Percentiles rank a stretch among this genome's conserved stretches.
Evolutionary conservation across 1,140 invertebrate genomes (phyloP).

Genomic region (Pachypeltis micranthus): DNA sequence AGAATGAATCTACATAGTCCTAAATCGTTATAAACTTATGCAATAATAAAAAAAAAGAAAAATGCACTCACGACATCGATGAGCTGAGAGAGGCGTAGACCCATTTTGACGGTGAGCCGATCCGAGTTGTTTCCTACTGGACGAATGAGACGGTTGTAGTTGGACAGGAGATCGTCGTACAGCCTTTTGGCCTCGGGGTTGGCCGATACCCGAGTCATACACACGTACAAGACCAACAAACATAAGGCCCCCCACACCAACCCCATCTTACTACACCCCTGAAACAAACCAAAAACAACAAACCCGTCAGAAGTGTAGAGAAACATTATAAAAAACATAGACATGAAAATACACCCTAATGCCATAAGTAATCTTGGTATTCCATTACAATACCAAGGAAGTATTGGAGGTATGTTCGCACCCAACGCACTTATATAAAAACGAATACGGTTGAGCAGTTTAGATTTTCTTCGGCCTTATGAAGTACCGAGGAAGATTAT

Average conservation of each 20-base stretch:
- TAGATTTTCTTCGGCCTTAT: too few relatives aligned
- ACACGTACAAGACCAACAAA: slow-evolving; percentile 14
- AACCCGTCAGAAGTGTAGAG: background rate
- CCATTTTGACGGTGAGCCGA: slow-evolving; percentile 90
- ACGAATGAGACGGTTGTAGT: slow-evolving; percentile 95
- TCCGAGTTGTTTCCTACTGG: slow-evolving; percentile 95
- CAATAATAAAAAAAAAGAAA: too few relatives aligned
- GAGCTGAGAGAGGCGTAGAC: slow-evolving; percentile 87
- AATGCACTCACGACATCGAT: slow-evolving; percentile 95
- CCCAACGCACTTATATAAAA: too few relatives aligned
- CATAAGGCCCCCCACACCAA: slow-evolving; percentile 16
- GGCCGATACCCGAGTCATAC: slow-evolving; percentile 33
- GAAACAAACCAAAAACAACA: slow-evolving; percentile 4
- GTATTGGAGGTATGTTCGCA: too few relatives aligned
- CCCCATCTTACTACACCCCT: slow-evolving; percentile 24
- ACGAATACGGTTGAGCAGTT: too few relatives aligned
- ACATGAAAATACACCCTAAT: background rate
- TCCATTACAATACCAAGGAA: too few relatives aligned
- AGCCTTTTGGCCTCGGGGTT: slow-evolving; percentile 87
- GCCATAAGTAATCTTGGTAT: too few relatives aligned
- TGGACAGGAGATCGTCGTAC: slow-evolving; percentile 87
- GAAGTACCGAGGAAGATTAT: too few relatives aligned
- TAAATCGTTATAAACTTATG: too few relatives aligned
- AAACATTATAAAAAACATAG: background rate
- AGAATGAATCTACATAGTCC: too few relatives aligned